A percentile compares a stretch with the other conserved stretches of the same genome.
phyloP scores from a whole-genome alignment of 92 coral and sea anemone genomes.

The Parazoanthus darwini region DNA sequence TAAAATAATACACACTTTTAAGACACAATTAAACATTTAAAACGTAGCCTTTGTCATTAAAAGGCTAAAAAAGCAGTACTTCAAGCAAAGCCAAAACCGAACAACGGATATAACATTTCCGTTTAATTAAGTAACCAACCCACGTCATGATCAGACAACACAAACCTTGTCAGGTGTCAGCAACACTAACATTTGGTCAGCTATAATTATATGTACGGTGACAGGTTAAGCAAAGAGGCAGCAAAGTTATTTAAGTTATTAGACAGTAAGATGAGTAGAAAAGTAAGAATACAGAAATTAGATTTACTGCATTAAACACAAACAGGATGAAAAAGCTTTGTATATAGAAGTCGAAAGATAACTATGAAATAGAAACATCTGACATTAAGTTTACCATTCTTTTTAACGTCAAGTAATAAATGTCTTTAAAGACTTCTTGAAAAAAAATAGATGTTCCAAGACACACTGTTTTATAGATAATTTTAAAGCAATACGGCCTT shows the following conservation, averaged over 20 bases:
- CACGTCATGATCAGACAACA: not conserved
- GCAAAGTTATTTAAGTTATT: not conserved
- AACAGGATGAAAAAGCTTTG: too few relatives aligned
- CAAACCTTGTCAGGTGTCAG: not conserved
- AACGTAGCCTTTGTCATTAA: not conserved
- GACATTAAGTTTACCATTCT: not conserved
- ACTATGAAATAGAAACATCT: not conserved
- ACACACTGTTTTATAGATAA: too few relatives aligned
- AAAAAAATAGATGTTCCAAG: too few relatives aligned
- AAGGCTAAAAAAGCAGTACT: not conserved
- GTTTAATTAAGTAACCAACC: too few relatives aligned
- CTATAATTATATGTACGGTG: not conserved
- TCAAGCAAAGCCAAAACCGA: not conserved
- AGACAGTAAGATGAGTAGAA: not conserved
- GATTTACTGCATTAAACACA: too few relatives aligned
- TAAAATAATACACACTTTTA: not conserved
- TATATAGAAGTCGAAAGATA: too few relatives aligned
- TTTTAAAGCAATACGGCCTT: too few relatives aligned
- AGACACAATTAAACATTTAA: not conserved
- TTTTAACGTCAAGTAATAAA: not conserved
- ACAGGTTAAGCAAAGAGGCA: not conserved
- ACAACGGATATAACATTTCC: not conserved
- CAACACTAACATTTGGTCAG: too few relatives aligned
- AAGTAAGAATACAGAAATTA: too few relatives aligned
- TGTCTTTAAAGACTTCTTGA: too few relatives aligned